Conservation (phyloP, 1,140 invertebrate genomes). For the Chrysomallon squamiferum region DNA sequence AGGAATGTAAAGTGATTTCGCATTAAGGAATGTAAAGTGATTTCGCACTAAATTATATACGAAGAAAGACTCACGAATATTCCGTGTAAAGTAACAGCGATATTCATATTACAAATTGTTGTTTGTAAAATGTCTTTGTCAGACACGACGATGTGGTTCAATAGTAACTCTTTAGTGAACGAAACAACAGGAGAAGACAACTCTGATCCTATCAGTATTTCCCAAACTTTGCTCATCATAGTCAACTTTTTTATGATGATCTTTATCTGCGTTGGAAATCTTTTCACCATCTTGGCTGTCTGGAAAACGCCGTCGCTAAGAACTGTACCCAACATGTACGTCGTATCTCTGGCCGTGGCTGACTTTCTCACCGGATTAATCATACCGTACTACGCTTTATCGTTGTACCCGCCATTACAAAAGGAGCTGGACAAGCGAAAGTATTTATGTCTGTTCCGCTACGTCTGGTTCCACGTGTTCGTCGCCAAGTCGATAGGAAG, state of each 20-base stretch:
- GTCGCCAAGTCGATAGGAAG: conserved; percentile 1
- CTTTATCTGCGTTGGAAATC: conserved; percentile 71
- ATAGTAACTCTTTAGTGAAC: not conserved
- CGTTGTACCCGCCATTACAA: not conserved
- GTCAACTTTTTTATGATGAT: not conserved
- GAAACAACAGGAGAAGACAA: not conserved
- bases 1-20: too few species aligned
- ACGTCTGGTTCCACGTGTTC: not conserved
- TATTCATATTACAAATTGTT: not conserved
- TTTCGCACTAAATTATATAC: too few species aligned
- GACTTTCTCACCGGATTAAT: conserved; percentile 74
- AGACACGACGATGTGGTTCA: not conserved
- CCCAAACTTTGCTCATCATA: not conserved
- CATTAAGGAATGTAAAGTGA: too few species aligned
- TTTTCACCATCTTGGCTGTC: conserved; percentile 83
- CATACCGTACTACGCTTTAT: not conserved
- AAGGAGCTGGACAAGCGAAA: not conserved
- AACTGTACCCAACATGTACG: conserved; percentile 92
- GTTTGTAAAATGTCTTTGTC: not conserved
- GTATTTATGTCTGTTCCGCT: conserved; percentile 2
- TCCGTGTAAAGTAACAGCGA: not conserved
- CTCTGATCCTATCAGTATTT: not conserved
- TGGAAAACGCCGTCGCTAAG: conserved; percentile 82
- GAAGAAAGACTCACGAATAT: not conserved
- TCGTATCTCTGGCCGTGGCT: conserved; percentile 88